Percentiles rank a stretch among this genome's conserved stretches.
Conservation (phyloP, 2,888 invertebrate species). For the Acrobasis repandana region DNA sequence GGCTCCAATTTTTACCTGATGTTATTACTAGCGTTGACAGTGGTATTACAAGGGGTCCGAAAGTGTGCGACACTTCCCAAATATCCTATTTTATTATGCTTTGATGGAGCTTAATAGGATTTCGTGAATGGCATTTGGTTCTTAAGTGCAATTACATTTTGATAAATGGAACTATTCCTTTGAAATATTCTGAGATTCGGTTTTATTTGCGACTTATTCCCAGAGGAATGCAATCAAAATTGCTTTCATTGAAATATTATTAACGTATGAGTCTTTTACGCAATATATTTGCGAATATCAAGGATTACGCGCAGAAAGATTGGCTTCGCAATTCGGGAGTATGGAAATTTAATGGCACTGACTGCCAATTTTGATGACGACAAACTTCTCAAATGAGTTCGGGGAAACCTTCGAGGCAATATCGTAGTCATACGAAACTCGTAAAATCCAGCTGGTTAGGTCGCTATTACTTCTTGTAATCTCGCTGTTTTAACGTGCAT, state of each 20-base stretch:
- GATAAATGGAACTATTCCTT: slow-evolving; percentile 12
- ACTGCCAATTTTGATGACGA: slow-evolving; percentile 61
- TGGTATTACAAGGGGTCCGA: slow-evolving; percentile 66
- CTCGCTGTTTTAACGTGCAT: slow-evolving; percentile 67
- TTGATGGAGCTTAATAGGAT: slow-evolving; percentile 47
- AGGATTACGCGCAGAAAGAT: background rate
- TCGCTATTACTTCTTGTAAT: slow-evolving; percentile 56
- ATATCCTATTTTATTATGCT: slow-evolving; percentile 54
- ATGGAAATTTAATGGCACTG: slow-evolving; percentile 50
- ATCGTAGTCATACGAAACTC: slow-evolving; percentile 70
- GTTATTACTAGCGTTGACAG: slow-evolving; percentile 72
- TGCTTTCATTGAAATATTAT: background rate
- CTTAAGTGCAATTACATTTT: slow-evolving; percentile 25
- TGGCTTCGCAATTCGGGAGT: background rate
- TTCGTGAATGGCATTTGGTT: slow-evolving; percentile 38
- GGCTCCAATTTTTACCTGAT: slow-evolving; percentile 77
- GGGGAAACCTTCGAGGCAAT: slow-evolving; percentile 61
- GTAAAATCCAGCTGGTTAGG: slow-evolving; percentile 66
- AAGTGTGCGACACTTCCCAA: slow-evolving; percentile 58
- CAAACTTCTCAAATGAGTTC: slow-evolving; percentile 70
- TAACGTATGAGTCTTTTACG: background rate
- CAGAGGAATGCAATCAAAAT: background rate
- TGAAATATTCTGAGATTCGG: slow-evolving; percentile 1
- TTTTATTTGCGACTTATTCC: slow-evolving; percentile 6
- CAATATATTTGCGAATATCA: background rate